These are phyloP conservation scores for Trichogramma pretiosum DNA, from an alignment of 1,140 invertebrate genomes.

Conservation along the genomic window DNA sequence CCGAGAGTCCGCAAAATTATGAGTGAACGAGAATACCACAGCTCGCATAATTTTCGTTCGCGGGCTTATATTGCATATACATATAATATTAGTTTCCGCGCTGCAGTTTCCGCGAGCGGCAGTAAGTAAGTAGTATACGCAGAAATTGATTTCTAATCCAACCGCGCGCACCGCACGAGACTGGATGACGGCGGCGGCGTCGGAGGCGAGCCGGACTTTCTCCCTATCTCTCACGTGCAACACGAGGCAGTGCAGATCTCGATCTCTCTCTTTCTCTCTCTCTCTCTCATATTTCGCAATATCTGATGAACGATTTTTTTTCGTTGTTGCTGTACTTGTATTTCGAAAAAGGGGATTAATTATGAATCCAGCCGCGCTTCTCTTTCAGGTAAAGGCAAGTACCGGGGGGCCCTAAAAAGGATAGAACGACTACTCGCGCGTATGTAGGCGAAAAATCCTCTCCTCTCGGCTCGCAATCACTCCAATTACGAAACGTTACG, in stretches of 20 bases:
- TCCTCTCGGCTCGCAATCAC: conserved; percentile 31
- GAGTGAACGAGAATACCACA: conserved; percentile 3
- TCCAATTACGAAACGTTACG: conserved; percentile 41
- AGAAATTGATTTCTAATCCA: conserved; percentile 16
- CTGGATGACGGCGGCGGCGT: conserved; percentile 1
- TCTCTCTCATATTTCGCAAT: background rate
- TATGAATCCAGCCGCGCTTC: conserved; percentile 28
- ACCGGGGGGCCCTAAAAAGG: no score
- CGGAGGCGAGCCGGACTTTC: conserved; percentile 15
- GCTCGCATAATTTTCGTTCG: no score
- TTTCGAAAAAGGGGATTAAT: conserved; percentile 28
- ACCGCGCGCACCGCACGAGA: no score
- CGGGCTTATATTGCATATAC: no score
- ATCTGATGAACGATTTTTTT: background rate
- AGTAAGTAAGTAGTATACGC: background rate
- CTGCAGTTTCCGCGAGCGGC: background rate
- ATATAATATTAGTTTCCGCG: no score
- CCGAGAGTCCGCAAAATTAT: conserved; percentile 5
- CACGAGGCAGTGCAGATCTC: background rate
- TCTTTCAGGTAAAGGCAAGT: no score
- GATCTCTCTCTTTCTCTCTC: conserved; percentile 8
- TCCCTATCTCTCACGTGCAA: background rate
- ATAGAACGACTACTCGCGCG: no score
- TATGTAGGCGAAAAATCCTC: no score
- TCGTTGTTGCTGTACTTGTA: background rate